Evolutionary conservation across 2,113 vertebrate genomes (phyloP).

Genomic region (Mohoua ochrocephala): DNA sequence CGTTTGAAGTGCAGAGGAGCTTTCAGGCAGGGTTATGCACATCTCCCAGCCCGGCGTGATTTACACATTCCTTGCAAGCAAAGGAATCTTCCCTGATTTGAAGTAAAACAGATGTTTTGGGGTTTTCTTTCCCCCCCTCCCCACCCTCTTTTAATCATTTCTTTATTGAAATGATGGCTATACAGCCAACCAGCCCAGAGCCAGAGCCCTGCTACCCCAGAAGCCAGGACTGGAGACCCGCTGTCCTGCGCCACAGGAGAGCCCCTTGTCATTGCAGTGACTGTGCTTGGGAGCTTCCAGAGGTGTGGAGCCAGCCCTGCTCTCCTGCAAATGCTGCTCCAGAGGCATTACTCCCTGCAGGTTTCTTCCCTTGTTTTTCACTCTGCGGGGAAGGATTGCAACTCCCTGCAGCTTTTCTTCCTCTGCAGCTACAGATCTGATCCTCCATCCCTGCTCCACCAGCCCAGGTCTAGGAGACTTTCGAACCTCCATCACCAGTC

Average conservation of each 20-base stretch:
- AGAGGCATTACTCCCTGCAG: not conserved
- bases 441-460: not conserved
- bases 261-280: rapidly evolving
- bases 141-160: not conserved
- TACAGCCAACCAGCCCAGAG: not conserved
- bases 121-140: not conserved
- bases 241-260: not conserved
- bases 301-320: not conserved
- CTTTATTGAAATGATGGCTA: slow-evolving; percentile 34
- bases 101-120: slow-evolving; percentile 77
- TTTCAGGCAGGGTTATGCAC: slow-evolving; percentile 67
- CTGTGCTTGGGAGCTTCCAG: rapidly evolving
- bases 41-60: slow-evolving; percentile 65
- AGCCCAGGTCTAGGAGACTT: not conserved
- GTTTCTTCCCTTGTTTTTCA: not conserved
- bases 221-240: not conserved
- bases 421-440: not conserved
- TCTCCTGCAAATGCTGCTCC: not conserved
- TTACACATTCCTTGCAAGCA: slow-evolving; percentile 73
- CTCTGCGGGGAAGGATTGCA: not conserved
- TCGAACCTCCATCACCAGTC: not conserved
- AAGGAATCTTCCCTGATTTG: slow-evolving; percentile 72
- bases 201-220: slow-evolving; percentile 14
- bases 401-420: not conserved
- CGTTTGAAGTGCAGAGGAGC: slow-evolving; percentile 71